Evolutionary conservation across 2,113 vertebrate species (phyloP).

Genomic region (Sminthopsis crassicaudata): DNA sequence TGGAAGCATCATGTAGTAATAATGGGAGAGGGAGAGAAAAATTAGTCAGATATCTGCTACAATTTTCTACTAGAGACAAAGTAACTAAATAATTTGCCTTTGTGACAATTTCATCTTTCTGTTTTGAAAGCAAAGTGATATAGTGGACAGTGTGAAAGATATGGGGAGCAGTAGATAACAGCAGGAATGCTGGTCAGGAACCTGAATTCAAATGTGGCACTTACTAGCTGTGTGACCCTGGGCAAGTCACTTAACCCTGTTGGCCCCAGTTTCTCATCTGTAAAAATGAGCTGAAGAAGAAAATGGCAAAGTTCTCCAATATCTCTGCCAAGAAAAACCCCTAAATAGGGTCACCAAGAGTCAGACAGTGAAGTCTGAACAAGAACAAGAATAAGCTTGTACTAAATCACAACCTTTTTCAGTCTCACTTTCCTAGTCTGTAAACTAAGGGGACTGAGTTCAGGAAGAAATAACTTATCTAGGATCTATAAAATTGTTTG

Average conservation of each 20-base stretch:
- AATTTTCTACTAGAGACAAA: neutral
- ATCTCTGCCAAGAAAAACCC: too few relatives aligned
- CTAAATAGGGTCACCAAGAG: too few relatives aligned
- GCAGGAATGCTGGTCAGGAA: neutral
- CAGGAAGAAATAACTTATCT: neutral
- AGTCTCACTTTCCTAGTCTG: neutral
- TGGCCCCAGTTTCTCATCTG: neutral
- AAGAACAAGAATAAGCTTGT: too few relatives aligned
- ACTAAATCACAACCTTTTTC: neutral
- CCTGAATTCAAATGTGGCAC: neutral
- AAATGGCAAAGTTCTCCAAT: too few relatives aligned
- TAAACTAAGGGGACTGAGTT: neutral
- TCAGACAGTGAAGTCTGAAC: too few relatives aligned
- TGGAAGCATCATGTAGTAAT: neutral
- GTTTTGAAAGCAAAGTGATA: neutral
- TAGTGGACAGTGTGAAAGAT: neutral
- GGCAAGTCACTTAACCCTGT: neutral
- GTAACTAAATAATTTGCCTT: neutral
- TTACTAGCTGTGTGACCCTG: too few relatives aligned
- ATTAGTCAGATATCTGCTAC: neutral
- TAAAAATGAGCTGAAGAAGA: neutral
- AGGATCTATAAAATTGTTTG: too few relatives aligned
- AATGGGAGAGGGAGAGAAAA: neutral
- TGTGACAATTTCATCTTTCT: neutral
- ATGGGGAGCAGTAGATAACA: neutral